Evolutionary conservation across 2,888 invertebrate genomes (phyloP).

Genomic region (Torymus auratus): DNA sequence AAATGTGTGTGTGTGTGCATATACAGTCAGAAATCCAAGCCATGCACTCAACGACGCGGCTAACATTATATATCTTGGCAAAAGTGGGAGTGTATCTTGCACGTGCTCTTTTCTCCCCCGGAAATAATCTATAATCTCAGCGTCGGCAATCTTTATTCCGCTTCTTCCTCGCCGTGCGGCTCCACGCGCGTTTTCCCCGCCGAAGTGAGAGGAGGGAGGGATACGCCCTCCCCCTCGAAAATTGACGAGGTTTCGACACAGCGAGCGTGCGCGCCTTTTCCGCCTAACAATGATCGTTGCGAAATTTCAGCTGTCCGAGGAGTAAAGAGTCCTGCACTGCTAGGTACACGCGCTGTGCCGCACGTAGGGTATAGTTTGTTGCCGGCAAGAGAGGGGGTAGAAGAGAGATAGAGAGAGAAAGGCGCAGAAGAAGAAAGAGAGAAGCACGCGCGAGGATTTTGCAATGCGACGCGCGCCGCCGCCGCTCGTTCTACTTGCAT

Average conservation of each 20-base stretch:
- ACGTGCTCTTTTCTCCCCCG: conserved; percentile 12
- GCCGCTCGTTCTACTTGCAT: conserved; percentile 70
- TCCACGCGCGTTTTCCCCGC: neutral
- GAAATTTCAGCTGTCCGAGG: conserved; percentile 64
- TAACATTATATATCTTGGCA: no score
- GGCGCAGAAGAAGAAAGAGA: neutral
- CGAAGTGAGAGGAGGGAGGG: neutral
- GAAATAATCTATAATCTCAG: conserved; percentile 31
- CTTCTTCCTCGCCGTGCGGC: conserved; percentile 6
- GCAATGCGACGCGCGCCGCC: conserved; percentile 63
- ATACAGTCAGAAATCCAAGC: no score
- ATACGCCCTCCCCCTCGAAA: conserved; percentile 56
- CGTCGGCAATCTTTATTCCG: conserved; percentile 7
- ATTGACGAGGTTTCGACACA: conserved; percentile 67
- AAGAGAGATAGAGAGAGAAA: conserved; percentile 15
- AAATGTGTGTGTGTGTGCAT: no score
- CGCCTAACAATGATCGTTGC: conserved; percentile 67
- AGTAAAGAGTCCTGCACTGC: conserved; percentile 12
- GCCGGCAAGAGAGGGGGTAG: conserved; percentile 17
- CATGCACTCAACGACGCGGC: no score
- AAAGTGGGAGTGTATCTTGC: neutral
- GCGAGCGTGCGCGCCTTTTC: conserved; percentile 58
- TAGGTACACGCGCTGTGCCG: conserved; percentile 58
- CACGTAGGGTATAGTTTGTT: conserved; percentile 34
- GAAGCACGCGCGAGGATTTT: conserved; percentile 66